Conservation (phyloP, 2,888 invertebrate species). For the Sympetrum striolatum region DNA sequence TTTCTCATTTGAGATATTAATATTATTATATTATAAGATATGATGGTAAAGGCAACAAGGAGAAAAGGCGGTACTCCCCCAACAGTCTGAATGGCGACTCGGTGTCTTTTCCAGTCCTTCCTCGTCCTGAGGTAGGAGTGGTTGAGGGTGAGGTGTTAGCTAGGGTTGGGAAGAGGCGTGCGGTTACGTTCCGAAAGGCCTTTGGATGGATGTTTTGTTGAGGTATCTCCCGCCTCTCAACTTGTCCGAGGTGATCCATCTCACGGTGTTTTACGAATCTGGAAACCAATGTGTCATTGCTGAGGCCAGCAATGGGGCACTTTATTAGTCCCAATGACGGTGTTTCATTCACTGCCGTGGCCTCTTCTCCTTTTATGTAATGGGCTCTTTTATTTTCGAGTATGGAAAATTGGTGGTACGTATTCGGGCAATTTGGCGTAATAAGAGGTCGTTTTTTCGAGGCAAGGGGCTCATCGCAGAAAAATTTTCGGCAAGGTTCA, state of each 20-base stretch:
- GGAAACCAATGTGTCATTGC: not conserved
- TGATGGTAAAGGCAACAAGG: too few species aligned
- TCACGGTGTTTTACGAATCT: not conserved
- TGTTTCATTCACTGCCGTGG: not conserved
- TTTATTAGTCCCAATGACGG: not conserved
- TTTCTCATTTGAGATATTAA: too few species aligned
- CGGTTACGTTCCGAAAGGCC: not conserved
- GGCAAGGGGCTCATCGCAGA: too few species aligned
- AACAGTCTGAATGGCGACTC: too few species aligned
- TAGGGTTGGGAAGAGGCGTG: too few species aligned
- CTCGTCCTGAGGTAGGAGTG: too few species aligned
- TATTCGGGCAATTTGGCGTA: not conserved
- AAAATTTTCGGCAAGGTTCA: too few species aligned
- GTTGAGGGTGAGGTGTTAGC: too few species aligned
- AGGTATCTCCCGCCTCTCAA: not conserved
- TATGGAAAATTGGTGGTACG: not conserved
- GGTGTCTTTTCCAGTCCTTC: too few species aligned
- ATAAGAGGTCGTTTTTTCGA: not conserved
- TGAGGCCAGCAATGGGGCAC: not conserved
- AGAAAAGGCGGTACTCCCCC: too few species aligned
- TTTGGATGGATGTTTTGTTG: not conserved
- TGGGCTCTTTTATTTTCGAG: not conserved
- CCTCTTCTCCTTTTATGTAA: not conserved
- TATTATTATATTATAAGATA: too few species aligned
- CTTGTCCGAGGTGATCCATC: slow-evolving; percentile 9